phyloP scores from a whole-genome alignment of 2,888 invertebrate genomes.

The Pocota personata region DNA sequence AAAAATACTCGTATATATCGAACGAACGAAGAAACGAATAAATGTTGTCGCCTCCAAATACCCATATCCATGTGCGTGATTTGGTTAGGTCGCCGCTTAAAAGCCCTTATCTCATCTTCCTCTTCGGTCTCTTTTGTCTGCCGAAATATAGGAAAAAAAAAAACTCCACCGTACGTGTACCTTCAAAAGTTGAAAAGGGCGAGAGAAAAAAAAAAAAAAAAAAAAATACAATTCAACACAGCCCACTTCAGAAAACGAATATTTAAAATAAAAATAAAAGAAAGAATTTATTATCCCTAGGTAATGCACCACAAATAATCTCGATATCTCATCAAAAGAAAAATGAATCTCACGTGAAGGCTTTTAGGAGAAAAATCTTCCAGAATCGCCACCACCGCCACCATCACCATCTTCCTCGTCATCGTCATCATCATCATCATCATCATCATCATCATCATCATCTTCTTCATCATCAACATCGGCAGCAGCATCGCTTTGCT shows the following conservation, averaged over 20 bases:
- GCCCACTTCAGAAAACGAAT: conserved; percentile 49
- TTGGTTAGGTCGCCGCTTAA: conserved; percentile 69
- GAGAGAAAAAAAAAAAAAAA: conserved; percentile 26
- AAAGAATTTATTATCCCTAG: conserved; percentile 72
- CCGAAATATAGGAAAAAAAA: conserved; percentile 16
- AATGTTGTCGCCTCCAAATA: conserved; percentile 70
- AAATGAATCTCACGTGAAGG: conserved; percentile 73
- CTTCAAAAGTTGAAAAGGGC: conserved; percentile 52
- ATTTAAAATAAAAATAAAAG: conserved; percentile 54
- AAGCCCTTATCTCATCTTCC: conserved; percentile 70
- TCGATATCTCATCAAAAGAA: conserved; percentile 72
- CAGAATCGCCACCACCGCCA: conserved; percentile 51
- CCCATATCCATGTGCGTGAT: conserved; percentile 72
- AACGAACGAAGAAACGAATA: conserved; percentile 36
- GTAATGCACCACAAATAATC: conserved; percentile 74
- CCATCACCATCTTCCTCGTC: conserved; percentile 23
- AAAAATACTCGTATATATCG: not conserved
- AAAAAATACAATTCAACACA: conserved; percentile 43
- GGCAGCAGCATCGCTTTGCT: not conserved
- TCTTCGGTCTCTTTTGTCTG: conserved; percentile 62
- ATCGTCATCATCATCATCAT: conserved; percentile 18
- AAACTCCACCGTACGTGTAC: conserved; percentile 28
- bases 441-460: conserved; percentile 14
- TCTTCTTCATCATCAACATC: conserved; percentile 13
- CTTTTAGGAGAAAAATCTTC: conserved; percentile 68